Evolutionary conservation across 92 coral and sea anemone species (phyloP).

Genomic region (Palythoa grandis): DNA sequence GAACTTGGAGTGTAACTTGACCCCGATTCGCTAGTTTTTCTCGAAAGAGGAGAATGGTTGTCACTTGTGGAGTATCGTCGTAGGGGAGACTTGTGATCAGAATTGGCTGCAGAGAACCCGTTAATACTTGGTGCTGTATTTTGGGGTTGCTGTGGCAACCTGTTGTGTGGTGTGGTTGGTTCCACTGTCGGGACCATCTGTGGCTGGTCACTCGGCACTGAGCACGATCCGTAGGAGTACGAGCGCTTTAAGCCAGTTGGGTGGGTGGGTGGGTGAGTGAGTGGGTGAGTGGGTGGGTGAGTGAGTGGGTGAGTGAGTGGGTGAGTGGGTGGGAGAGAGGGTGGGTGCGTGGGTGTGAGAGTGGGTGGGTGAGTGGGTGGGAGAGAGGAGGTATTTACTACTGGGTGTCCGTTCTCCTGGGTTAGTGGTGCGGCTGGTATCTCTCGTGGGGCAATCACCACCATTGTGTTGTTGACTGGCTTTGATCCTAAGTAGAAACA

Average conservation of each 20-base stretch:
- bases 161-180: background rate
- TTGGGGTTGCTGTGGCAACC: slow-evolving; percentile 20
- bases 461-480: slow-evolving; percentile 39
- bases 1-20: slow-evolving; percentile 41
- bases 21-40: slow-evolving; percentile 38
- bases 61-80: slow-evolving; percentile 16
- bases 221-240: slow-evolving; percentile 19
- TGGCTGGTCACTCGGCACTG: slow-evolving; percentile 17
- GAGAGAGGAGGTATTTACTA: background rate
- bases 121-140: background rate
- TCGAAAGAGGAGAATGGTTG: slow-evolving; percentile 17
- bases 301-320: too few species aligned
- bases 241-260: slow-evolving; percentile 26
- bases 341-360: too few species aligned
- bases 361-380: background rate
- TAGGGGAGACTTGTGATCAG: slow-evolving; percentile 9
- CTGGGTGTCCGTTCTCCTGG: slow-evolving; percentile 16
- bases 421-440: slow-evolving; percentile 4
- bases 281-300: background rate
- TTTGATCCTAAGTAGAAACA: slow-evolving; percentile 21
- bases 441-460: slow-evolving; percentile 41
- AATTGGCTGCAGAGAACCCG: background rate
- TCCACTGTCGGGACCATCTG: slow-evolving; percentile 2
- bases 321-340: too few species aligned
- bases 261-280: slow-evolving; percentile 12